phyloP scores from a whole-genome alignment of 2,797 vertebrate species.

The Menidia menidia region DNA sequence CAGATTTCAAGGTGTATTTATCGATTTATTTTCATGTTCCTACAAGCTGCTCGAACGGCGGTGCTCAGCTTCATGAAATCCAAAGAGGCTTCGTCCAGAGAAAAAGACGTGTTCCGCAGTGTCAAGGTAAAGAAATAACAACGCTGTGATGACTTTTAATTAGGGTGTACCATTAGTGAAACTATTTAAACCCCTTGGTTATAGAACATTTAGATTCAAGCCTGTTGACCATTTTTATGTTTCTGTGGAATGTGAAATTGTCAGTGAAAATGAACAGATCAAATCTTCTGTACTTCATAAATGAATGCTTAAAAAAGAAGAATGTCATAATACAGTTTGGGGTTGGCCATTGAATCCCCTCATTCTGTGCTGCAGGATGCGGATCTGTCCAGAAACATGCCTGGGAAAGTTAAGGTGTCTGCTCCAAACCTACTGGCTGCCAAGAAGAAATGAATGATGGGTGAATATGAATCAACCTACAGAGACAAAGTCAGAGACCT shows the following conservation, averaged over 20 bases:
- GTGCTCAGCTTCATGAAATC: slow-evolving; percentile 93
- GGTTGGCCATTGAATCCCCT: not conserved
- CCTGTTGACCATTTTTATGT: not conserved
- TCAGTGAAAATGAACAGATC: too few relatives aligned
- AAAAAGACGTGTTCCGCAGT: slow-evolving; percentile 95
- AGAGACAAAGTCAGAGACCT: not conserved
- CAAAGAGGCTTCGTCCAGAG: slow-evolving; percentile 88
- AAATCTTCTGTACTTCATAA: too few relatives aligned
- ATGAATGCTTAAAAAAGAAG: not conserved
- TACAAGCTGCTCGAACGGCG: slow-evolving; percentile 93
- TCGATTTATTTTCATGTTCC: slow-evolving; percentile 9
- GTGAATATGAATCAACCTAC: not conserved
- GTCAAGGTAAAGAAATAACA: slow-evolving; percentile 87
- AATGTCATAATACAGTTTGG: too few relatives aligned
- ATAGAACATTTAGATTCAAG: not conserved
- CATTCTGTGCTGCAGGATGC: slow-evolving; percentile 85
- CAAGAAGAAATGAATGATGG: slow-evolving; percentile 87
- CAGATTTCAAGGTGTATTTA: not conserved
- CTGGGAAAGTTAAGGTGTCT: slow-evolving; percentile 97
- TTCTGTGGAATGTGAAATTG: not conserved
- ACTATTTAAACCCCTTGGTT: not conserved
- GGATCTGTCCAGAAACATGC: slow-evolving; percentile 95
- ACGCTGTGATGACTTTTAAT: too few relatives aligned
- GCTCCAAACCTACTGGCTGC: slow-evolving; percentile 91
- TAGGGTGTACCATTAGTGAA: too few relatives aligned